Conservation (phyloP, 2,113 vertebrate species). For the Plestiodon gilberti region DNA sequence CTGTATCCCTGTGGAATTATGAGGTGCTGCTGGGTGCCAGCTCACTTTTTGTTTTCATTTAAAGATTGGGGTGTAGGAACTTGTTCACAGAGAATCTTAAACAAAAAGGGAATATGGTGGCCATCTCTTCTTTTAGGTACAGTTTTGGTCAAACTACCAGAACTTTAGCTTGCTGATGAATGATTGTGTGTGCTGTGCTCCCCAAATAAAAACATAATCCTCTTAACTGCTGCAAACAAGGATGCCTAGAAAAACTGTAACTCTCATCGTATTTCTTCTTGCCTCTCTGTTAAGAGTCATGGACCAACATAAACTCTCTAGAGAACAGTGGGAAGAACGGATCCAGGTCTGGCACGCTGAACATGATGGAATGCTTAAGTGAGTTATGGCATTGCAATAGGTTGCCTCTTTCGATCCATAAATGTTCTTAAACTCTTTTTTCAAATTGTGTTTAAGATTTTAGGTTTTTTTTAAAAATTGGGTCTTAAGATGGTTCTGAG, state of each 20-base stretch:
- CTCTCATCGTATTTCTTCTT: background rate
- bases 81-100: background rate
- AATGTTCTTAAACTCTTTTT: background rate
- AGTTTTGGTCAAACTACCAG: background rate
- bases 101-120: no score
- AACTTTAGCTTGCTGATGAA: background rate
- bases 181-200: background rate
- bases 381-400: slow-evolving; percentile 58
- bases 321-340: slow-evolving; percentile 97
- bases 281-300: slow-evolving; percentile 81
- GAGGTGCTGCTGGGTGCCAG: background rate
- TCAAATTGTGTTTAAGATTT: background rate
- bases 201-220: background rate
- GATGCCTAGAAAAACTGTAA: background rate
- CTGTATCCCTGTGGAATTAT: background rate
- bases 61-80: background rate
- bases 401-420: background rate
- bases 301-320: slow-evolving; percentile 94
- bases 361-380: slow-evolving; percentile 94
- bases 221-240: background rate
- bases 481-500: background rate
- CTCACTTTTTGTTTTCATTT: background rate
- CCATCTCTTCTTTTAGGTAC: background rate
- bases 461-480: background rate
- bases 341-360: slow-evolving; percentile 98